These are phyloP conservation scores for Eupristina koningsbergeri DNA, from an alignment of 1,140 invertebrate genomes.

Conservation along the genomic window DNA sequence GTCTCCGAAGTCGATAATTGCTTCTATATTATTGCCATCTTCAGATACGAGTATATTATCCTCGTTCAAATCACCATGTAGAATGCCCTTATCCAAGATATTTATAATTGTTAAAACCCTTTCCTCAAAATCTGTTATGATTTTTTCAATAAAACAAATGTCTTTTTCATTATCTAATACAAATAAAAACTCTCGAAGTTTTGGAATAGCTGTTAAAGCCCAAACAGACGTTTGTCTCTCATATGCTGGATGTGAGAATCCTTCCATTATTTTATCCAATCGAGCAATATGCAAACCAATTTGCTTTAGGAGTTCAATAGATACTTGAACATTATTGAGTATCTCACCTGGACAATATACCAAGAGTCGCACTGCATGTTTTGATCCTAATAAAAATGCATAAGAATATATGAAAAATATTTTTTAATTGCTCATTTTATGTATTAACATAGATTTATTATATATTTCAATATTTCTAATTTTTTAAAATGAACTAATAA, in stretches of 20 bases:
- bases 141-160: slow-evolving; percentile 76
- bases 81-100: slow-evolving; percentile 80
- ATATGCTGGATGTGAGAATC: slow-evolving; percentile 81
- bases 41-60: slow-evolving; percentile 85
- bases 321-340: slow-evolving; percentile 75
- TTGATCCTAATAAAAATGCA: slow-evolving; percentile 61
- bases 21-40: slow-evolving; percentile 63
- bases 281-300: slow-evolving; percentile 81
- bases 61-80: slow-evolving; percentile 93
- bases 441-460: not conserved
- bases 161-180: slow-evolving; percentile 78
- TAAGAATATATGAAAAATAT: not conserved
- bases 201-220: slow-evolving; percentile 80
- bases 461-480: no score
- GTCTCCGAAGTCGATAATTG: slow-evolving; percentile 89
- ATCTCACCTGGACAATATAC: slow-evolving; percentile 82
- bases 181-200: slow-evolving; percentile 80
- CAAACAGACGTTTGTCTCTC: slow-evolving; percentile 79
- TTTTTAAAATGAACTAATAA: no score
- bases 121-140: slow-evolving; percentile 80
- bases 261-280: slow-evolving; percentile 79
- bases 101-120: slow-evolving; percentile 76
- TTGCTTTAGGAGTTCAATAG: slow-evolving; percentile 78
- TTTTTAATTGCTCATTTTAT: not conserved
- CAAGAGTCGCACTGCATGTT: slow-evolving; percentile 81